phyloP scores from a whole-genome alignment of 92 coral and sea anemone species.

The Parazoanthus atlanticus region DNA sequence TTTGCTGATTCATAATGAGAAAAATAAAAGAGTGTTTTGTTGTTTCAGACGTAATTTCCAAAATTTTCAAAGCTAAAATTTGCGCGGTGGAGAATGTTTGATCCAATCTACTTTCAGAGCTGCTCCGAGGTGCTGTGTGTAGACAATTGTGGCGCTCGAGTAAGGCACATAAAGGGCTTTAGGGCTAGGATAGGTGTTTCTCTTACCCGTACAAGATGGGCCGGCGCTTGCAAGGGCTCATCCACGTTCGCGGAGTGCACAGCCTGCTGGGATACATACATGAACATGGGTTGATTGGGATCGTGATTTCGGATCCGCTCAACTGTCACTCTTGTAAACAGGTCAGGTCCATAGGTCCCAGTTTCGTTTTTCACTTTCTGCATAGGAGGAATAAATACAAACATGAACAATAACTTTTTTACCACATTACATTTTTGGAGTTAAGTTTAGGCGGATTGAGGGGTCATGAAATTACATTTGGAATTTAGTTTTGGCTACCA shows the following conservation, averaged over 20 bases:
- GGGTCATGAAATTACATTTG: background rate
- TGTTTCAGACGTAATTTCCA: too few species aligned
- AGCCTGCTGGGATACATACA: constrained; percentile 93
- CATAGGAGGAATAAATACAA: background rate
- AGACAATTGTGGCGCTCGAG: too few species aligned
- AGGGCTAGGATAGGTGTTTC: background rate
- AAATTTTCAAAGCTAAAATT: too few species aligned
- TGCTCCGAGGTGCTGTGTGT: too few species aligned
- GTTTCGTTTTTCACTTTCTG: constrained; percentile 72
- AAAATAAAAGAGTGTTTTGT: too few species aligned
- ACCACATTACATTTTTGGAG: too few species aligned
- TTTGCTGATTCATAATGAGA: too few species aligned
- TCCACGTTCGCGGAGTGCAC: constrained; percentile 87
- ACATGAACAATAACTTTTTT: too few species aligned
- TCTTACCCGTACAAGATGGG: constrained; percentile 65
- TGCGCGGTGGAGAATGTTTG: too few species aligned
- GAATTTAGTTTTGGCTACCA: background rate
- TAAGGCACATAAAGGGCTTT: too few species aligned
- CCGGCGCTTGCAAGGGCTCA: constrained; percentile 88
- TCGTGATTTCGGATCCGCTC: constrained; percentile 81
- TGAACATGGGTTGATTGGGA: constrained; percentile 70
- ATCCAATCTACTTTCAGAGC: too few species aligned
- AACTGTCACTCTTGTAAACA: constrained; percentile 85
- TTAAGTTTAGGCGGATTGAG: background rate
- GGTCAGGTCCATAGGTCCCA: constrained; percentile 83